phyloP scores from a whole-genome alignment of 2,888 invertebrate species.

The Adelognathus sp. region DNA sequence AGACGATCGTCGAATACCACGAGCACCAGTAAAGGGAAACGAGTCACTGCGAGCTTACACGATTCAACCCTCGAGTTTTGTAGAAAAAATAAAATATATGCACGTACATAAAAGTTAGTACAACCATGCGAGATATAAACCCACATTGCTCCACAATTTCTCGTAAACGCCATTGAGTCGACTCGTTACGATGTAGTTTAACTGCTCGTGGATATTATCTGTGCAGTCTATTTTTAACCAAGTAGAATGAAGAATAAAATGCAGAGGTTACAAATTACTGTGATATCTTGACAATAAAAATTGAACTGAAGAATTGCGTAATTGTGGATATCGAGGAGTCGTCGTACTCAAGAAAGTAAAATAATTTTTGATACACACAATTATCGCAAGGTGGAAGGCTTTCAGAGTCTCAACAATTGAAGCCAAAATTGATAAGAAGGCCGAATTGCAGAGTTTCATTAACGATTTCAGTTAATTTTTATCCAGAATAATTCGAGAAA shows the following conservation, averaged over 20 bases:
- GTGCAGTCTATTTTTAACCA: constrained; percentile 17
- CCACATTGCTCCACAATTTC: constrained; percentile 42
- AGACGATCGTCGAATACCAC: no score
- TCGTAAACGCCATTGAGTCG: constrained; percentile 39
- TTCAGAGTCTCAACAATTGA: no score
- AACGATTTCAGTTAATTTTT: no score
- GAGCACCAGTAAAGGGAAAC: constrained; percentile 16
- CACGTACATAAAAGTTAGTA: background rate
- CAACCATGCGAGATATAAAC: constrained; percentile 43
- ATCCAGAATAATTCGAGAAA: no score
- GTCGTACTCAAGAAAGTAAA: background rate
- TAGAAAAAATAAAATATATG: constrained; percentile 11
- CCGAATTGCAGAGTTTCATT: no score
- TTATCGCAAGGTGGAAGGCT: no score
- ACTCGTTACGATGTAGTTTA: constrained; percentile 11
- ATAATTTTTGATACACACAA: no score
- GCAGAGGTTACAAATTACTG: background rate
- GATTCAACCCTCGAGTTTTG: background rate
- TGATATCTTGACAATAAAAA: background rate
- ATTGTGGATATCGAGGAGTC: background rate
- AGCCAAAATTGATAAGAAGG: no score
- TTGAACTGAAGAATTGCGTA: background rate
- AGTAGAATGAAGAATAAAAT: background rate
- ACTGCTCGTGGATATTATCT: background rate
- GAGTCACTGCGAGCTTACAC: constrained; percentile 7